Base-by-base conservation (phyloP, 2,888 invertebrate genomes). In the Caenorhabditis sulstoni region DNA sequence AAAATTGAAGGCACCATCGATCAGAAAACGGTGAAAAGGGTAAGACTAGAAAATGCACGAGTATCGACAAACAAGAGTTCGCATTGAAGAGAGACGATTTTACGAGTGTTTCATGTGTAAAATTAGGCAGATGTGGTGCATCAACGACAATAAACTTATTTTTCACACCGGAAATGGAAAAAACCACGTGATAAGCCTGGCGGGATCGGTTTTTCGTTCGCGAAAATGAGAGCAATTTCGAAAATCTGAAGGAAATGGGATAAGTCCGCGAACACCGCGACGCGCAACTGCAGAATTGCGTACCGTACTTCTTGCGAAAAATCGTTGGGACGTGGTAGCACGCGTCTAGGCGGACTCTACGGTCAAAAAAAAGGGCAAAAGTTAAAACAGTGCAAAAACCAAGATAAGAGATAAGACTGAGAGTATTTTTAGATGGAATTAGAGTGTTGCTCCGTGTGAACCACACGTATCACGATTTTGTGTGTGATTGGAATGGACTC, bases 241-340 rank as follows among this genome's bases (percentile, higher is more conserved):
- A 75, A 75, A 75, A 67, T 67, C 12, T 14, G 22, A 44, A 41
- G 29, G 35, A 0, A 12, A 23, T 18, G 12, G 12, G 3, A 7
- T 0, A n/a, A 0, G 62, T 57, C 16, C 23, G 75, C 58, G 52
- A 44, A 57, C 76, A 76, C 67, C 16, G 45, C 41, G 57, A 67
- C 68, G 68, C 64, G 23, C 67, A 68, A 44, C 8, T 67, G 62
- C 75, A 37, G 11, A 74, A 53, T 50, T 52, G 64, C 14, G 0
- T 9, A 74, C 73, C 65, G 65, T 74, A 74, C 44, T 18, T 29
- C 53, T 8, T n/a, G 22, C 41, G n/a, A 11, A 7, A 16, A 50
- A 29, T 8, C 14, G 23, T 49, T 2, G 18, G 29, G 44, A 3
- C 41, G 12, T 14, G 41, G 41, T 11, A 14, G 41, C 29, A 29